These are phyloP conservation scores for Hipposideros armiger DNA, from an alignment of 2,113 vertebrate species.

Conservation along the genomic window DNA sequence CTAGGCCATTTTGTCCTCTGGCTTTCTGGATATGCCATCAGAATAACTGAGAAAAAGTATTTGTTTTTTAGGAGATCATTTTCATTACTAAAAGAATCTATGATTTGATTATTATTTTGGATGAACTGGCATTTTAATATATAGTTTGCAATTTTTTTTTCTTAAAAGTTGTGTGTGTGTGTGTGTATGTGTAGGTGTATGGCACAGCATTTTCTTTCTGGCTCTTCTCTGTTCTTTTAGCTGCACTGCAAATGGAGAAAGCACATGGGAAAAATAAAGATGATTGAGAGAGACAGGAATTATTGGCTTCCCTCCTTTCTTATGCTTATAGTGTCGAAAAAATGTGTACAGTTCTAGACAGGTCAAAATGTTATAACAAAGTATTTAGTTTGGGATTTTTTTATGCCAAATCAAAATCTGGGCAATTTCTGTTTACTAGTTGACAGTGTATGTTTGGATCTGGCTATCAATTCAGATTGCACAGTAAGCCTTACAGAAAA, in stretches of 20 bases:
- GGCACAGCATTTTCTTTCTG: neutral
- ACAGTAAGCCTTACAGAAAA: neutral
- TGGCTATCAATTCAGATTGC: neutral
- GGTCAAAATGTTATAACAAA: neutral
- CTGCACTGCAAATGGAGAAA: neutral
- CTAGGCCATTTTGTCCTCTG: neutral
- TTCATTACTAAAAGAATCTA: neutral
- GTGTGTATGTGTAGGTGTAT: neutral
- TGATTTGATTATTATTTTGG: constrained; percentile 8
- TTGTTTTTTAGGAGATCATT: constrained; percentile 39
- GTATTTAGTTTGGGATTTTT: neutral
- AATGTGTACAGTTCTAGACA: constrained; percentile 17
- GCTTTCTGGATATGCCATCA: neutral
- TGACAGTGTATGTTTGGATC: neutral
- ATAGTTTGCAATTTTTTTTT: neutral
- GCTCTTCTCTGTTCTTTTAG: neutral
- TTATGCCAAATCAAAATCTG: neutral
- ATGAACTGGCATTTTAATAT: neutral
- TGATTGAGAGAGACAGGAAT: neutral
- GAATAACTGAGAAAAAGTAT: neutral
- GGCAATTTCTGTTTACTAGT: neutral
- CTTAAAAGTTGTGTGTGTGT: neutral
- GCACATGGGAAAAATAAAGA: neutral
- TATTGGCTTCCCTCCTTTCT: neutral
- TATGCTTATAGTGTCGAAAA: neutral